phyloP scores from a whole-genome alignment of 2,888 invertebrate genomes.

The Pinctada fucata region DNA sequence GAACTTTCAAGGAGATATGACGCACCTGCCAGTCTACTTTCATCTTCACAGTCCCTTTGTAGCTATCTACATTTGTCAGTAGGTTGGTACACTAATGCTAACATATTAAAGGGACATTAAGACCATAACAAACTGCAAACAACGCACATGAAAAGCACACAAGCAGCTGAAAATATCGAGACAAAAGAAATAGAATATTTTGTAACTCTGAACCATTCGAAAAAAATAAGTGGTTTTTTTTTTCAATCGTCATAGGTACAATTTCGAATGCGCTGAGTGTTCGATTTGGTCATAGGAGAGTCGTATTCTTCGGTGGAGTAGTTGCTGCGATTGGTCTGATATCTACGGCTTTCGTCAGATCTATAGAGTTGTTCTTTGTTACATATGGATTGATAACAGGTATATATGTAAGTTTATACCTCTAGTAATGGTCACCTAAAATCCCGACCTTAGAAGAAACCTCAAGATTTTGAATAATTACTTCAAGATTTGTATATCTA shows the following conservation, averaged over 20 bases:
- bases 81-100: slow-evolving; percentile 1
- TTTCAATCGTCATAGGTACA: slow-evolving; percentile 15
- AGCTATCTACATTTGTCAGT: slow-evolving; percentile 20
- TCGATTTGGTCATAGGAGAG: slow-evolving; percentile 22
- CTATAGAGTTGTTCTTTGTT: slow-evolving; percentile 15
- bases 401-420: not conserved
- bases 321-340: slow-evolving; percentile 22
- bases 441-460: too few species aligned
- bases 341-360: slow-evolving; percentile 15
- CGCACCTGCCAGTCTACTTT: slow-evolving; percentile 15
- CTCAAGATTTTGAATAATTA: too few species aligned
- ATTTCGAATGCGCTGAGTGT: slow-evolving; percentile 23
- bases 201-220: too few species aligned
- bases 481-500: too few species aligned
- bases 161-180: too few species aligned
- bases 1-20: slow-evolving; percentile 26
- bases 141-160: too few species aligned
- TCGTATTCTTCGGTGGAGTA: slow-evolving; percentile 24
- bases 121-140: too few species aligned
- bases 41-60: slow-evolving; percentile 20
- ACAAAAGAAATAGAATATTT: too few species aligned
- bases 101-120: too few species aligned
- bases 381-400: slow-evolving; percentile 31
- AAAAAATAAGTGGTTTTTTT: not conserved
- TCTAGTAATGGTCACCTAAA: too few species aligned